Base-by-base conservation (phyloP, 2,888 invertebrate genomes). In the Xestia ashworthii region DNA sequence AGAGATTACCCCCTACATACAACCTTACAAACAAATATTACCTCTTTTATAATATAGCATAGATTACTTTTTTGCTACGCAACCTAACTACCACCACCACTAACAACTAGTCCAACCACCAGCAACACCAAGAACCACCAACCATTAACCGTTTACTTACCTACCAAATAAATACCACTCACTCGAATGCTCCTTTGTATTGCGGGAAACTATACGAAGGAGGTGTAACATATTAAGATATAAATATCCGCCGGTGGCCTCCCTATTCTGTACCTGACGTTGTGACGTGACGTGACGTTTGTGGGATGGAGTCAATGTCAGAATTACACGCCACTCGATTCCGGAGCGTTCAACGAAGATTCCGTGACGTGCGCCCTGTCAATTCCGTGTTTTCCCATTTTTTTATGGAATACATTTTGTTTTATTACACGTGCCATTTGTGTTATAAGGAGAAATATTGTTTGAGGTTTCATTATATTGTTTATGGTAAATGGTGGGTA, bases 201-300 rank as follows among this genome's bases (percentile, higher is more conserved):
- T 55, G 8, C 9, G 16, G n/a, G 14, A 22, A 44, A 66, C 73
- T 66, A n/a, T 64, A 73, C 70, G 46, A 50, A 79, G 64, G 55
- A 70, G 66, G 55, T 50, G 71, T 72, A 73, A 80, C 76, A 86
- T 81, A 80, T 79, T 74, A 76, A 75, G 74, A 84, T 84, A 79
- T 78, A 83, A 81, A 83, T 81, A 81, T 82, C 67, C 41, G 75
- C 46, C 60, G 44, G 46, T 71, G n/a, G 79, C 64, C 55, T 85
- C 80, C 74, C 84, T 88, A 86, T 89, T 87, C 87, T 86, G 87
- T 89, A 85, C 74, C 86, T 92, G 93, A 92, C 92, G 87, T 91
- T 92, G 92, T 92, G 94, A 93, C 93, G 88, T 92, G 92, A 91
- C 92, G 90, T 93, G 93, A 93, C 92, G 82, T 89, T 88, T 91